phyloP scores from a whole-genome alignment of 2,888 invertebrate genomes.

The Scelioninae gen. 2 region DNA sequence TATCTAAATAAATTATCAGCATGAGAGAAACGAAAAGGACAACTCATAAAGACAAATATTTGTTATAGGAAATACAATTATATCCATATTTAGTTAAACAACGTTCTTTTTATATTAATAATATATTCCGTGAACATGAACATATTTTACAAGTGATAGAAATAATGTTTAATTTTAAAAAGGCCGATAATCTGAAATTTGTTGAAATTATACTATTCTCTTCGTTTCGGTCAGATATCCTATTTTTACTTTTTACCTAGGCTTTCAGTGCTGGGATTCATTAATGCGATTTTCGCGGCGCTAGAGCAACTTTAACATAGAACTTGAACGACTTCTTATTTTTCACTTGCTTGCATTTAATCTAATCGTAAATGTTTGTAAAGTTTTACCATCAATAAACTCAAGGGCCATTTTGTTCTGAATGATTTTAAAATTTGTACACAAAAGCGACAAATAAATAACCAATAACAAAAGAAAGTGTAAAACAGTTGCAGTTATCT shows the following conservation, averaged over 20 bases:
- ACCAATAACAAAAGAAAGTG: not conserved
- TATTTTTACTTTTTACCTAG: constrained; percentile 19
- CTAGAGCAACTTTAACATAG: constrained; percentile 46
- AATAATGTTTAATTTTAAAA: no score
- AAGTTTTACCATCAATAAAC: constrained; percentile 19
- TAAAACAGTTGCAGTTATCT: not conserved
- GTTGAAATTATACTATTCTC: no score
- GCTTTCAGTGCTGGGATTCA: constrained; percentile 41
- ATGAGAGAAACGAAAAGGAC: no score
- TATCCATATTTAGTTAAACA: no score
- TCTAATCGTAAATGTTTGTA: constrained; percentile 30
- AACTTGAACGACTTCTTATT: constrained; percentile 47
- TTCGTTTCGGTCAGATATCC: constrained; percentile 20
- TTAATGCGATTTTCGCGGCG: constrained; percentile 44
- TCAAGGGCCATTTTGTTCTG: constrained; percentile 8
- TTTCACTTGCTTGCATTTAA: constrained; percentile 42
- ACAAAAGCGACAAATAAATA: not conserved
- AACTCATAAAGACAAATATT: no score
- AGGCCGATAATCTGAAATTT: no score
- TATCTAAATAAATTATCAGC: no score
- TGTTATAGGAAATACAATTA: no score
- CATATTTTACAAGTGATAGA: no score
- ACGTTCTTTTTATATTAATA: no score
- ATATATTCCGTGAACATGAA: not conserved
- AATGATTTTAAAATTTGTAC: constrained; percentile 11